phyloP scores from a whole-genome alignment of 2,888 invertebrate species.

The Hydriomena furcata region DNA sequence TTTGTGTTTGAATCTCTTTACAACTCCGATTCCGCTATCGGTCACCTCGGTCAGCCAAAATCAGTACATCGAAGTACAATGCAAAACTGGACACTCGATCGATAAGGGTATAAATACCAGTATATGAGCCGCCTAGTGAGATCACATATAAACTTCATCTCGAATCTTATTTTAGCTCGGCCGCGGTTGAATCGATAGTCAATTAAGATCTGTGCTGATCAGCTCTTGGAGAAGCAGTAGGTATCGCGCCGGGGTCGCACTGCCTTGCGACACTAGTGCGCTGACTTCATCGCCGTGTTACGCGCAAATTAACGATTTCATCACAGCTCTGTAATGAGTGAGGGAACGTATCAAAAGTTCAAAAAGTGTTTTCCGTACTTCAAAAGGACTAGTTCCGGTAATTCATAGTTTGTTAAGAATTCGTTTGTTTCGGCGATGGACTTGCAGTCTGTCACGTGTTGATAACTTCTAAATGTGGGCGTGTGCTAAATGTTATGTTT shows the following conservation, averaged over 20 bases:
- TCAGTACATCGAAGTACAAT: not conserved
- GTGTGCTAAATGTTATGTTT: too few relatives aligned
- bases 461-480: too few relatives aligned
- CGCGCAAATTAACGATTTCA: constrained; percentile 11
- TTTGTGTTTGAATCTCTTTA: not conserved
- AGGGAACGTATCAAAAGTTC: constrained; percentile 24
- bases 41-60: not conserved
- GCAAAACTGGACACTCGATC: not conserved
- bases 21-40: not conserved
- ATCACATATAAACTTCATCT: constrained; percentile 2
- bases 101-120: constrained; percentile 17
- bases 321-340: constrained; percentile 16
- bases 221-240: constrained; percentile 5
- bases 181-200: constrained; percentile 18
- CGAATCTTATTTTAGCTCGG: constrained; percentile 19
- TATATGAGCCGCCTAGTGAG: constrained; percentile 12
- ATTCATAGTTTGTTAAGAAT: constrained; percentile 17
- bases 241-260: constrained; percentile 2
- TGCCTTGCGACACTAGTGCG: constrained; percentile 10
- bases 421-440: too few relatives aligned
- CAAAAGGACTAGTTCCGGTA: constrained; percentile 23
- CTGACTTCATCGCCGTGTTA: constrained; percentile 10
- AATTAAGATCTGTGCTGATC: constrained; percentile 11
- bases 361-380: constrained; percentile 27
- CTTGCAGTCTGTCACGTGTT: too few relatives aligned